These are phyloP conservation scores for Pedicia rivosa DNA, from an alignment of 2,888 invertebrate genomes.

Conservation along the genomic window DNA sequence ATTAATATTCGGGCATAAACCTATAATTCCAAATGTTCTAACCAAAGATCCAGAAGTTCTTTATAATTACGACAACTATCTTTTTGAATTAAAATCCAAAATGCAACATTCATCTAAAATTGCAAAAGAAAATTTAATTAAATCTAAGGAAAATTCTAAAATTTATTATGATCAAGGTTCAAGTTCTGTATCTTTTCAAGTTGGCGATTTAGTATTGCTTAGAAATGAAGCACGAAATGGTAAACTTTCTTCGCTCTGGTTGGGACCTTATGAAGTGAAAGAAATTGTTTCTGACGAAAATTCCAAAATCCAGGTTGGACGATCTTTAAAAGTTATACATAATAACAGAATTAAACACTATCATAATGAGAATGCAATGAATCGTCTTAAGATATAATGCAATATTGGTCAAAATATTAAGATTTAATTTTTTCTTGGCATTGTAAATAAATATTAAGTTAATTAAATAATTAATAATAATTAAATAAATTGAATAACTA, in stretches of 20 bases:
- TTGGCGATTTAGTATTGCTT: neutral
- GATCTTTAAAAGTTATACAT: neutral
- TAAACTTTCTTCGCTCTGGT: neutral
- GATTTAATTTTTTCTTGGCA: too few relatives aligned
- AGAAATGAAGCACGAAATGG: neutral
- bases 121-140: neutral
- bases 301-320: neutral
- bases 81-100: neutral
- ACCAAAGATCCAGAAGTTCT: neutral
- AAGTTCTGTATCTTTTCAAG: neutral
- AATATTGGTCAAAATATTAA: too few relatives aligned
- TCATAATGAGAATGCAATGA: too few relatives aligned
- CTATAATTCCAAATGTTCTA: neutral
- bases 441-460: too few relatives aligned
- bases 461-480: too few relatives aligned
- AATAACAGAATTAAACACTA: too few relatives aligned
- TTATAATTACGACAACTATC: neutral
- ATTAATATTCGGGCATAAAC: neutral
- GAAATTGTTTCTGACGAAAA: neutral
- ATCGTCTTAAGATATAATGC: too few relatives aligned
- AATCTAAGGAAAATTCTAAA: conserved; percentile 1
- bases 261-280: neutral
- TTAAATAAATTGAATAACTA: too few relatives aligned
- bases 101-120: neutral
- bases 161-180: neutral